Evolutionary conservation across 2,797 vertebrate species (phyloP).

Genomic region (Odontamblyopus lacepedii): DNA sequence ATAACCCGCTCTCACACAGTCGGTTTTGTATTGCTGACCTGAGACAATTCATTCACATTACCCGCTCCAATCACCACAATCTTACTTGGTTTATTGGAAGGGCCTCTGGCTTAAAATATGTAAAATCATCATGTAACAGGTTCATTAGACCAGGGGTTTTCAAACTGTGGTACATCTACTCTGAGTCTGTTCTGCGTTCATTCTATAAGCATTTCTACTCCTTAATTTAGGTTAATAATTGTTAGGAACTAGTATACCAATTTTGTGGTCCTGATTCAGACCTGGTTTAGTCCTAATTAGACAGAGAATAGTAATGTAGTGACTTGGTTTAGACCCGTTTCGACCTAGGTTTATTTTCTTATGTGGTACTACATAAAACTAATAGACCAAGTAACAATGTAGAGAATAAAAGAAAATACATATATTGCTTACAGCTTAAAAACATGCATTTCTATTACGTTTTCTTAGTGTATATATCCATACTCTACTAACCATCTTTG

Average conservation of each 20-base stretch:
- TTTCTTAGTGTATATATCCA: background rate
- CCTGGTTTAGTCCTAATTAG: too few relatives aligned
- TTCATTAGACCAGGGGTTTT: background rate
- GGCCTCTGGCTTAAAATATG: background rate
- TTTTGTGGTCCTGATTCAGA: too few relatives aligned
- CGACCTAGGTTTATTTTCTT: too few relatives aligned
- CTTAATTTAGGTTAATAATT: too few relatives aligned
- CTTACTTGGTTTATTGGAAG: background rate
- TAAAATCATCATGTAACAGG: background rate
- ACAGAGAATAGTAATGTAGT: too few relatives aligned
- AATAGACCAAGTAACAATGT: background rate
- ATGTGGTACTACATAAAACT: too few relatives aligned
- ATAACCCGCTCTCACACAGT: background rate
- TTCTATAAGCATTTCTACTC: too few relatives aligned
- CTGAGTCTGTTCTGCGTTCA: too few relatives aligned
- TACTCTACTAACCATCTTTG: background rate
- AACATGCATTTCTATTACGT: background rate
- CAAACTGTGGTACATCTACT: too few relatives aligned
- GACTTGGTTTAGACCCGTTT: too few relatives aligned
- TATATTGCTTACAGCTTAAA: background rate
- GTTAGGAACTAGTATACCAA: too few relatives aligned
- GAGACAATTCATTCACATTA: background rate
- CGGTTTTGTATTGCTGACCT: background rate
- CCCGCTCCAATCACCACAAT: background rate
- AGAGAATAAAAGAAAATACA: background rate